Evolutionary conservation across 2,113 vertebrate species (phyloP).

Genomic region (Pica pica): DNA sequence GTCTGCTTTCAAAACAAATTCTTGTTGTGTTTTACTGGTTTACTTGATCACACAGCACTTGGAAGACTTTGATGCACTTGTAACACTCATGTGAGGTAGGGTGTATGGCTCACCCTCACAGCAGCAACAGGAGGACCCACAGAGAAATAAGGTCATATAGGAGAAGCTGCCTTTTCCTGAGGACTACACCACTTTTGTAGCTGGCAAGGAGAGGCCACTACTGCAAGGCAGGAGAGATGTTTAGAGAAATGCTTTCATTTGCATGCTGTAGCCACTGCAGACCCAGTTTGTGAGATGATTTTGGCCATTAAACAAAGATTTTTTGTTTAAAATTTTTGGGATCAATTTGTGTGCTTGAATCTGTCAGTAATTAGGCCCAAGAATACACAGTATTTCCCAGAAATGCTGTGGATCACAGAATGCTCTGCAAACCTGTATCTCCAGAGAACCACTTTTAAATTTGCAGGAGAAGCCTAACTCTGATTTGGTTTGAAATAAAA

Average conservation of each 20-base stretch:
- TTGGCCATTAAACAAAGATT: background rate
- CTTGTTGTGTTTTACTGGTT: background rate
- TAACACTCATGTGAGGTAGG: accelerated
- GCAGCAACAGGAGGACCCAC: background rate
- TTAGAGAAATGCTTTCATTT: background rate
- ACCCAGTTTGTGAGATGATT: background rate
- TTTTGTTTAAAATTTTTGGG: background rate
- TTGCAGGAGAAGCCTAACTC: background rate
- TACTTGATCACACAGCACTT: background rate
- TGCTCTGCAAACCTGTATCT: background rate
- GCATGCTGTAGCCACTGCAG: background rate
- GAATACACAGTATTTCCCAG: background rate
- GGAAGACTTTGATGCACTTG: background rate
- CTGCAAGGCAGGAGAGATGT: background rate
- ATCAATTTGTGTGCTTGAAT: background rate
- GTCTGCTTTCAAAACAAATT: background rate
- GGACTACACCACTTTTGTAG: background rate
- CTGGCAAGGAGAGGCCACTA: background rate
- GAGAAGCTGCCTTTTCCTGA: background rate
- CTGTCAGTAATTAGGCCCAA: background rate
- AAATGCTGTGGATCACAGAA: background rate
- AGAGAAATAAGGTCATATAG: background rate
- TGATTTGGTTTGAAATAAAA: background rate
- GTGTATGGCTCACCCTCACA: background rate
- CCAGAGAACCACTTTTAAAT: background rate